phyloP scores from a whole-genome alignment of 2,113 vertebrate species.

The Lycaon pictus region DNA sequence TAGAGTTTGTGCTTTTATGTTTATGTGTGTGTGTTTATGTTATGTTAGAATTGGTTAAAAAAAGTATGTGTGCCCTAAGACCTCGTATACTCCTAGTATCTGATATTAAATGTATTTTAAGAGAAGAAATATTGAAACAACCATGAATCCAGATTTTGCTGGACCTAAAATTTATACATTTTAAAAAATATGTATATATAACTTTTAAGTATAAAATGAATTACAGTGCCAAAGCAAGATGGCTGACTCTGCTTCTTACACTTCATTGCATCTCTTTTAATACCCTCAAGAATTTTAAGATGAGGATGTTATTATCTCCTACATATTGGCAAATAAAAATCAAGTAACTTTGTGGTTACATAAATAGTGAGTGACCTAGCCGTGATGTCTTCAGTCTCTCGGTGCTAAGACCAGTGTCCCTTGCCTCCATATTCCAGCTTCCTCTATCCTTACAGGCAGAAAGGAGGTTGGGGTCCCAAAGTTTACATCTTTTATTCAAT shows the following conservation, averaged over 20 bases:
- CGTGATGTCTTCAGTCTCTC: background rate
- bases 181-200: background rate
- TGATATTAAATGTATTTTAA: background rate
- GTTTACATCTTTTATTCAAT: background rate
- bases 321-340: background rate
- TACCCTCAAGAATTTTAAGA: background rate
- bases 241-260: background rate
- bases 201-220: background rate
- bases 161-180: background rate
- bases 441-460: background rate
- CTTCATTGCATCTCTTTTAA: background rate
- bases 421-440: background rate
- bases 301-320: background rate
- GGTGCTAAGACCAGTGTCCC: background rate
- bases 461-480: background rate
- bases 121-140: background rate
- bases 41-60: background rate
- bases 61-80: background rate
- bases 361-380: background rate
- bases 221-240: background rate
- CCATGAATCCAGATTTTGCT: background rate
- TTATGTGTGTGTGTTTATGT: background rate
- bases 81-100: background rate
- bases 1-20: background rate
- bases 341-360: background rate